Base-by-base conservation (phyloP, 2,888 invertebrate species). In the Leptura quadrifasciata region DNA sequence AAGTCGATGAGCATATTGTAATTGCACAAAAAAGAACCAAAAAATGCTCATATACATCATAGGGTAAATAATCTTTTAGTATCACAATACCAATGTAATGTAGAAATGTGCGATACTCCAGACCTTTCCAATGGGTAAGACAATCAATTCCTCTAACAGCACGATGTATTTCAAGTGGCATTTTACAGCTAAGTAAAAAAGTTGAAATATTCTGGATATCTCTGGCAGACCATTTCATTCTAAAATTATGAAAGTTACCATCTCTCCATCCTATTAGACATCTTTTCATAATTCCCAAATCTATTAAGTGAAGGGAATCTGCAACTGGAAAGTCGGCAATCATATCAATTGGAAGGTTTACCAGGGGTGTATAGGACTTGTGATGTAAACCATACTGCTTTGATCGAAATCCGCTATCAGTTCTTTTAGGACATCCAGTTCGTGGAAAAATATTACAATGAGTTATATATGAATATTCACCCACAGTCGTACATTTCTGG, bases 381-480 rank as follows among this genome's bases (percentile, higher is more conserved):
- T 77, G 74, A 17, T 77, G 74, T 8, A n/a, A 35, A 1, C 57
- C 76, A 64, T 76, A 76, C 18, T 58, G 12, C 20, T 24, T 60
- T 18, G 24, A 18, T 47, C 72, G 20, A 64, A 72, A 76, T 58
- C 47, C 64, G 0, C n/a, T 20, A 75, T 76, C 39, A 24, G 58
- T 73, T n/a, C 70, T 18, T 68, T 55, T 15, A 27, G 1, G 6
- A 27, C 68, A 76, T 9, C 39, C 27, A 21, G 39, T 61, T 61
- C 58, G 58, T 54, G 74, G 74, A 72, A 74, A 77, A 52, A 31
- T 57, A 24, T 58, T 67, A 52, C 35, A 60, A 72, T 82, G 79
- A n/a, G 80, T 69, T 12, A 79, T 52, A 65, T 81, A 69, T 18
- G 80, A 81, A 72, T 82, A 77, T 75, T 81, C 78, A 10, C 77